These are phyloP conservation scores for Crotophaga sulcirostris DNA, from an alignment of 2,113 vertebrate genomes.

Conservation along the genomic window DNA sequence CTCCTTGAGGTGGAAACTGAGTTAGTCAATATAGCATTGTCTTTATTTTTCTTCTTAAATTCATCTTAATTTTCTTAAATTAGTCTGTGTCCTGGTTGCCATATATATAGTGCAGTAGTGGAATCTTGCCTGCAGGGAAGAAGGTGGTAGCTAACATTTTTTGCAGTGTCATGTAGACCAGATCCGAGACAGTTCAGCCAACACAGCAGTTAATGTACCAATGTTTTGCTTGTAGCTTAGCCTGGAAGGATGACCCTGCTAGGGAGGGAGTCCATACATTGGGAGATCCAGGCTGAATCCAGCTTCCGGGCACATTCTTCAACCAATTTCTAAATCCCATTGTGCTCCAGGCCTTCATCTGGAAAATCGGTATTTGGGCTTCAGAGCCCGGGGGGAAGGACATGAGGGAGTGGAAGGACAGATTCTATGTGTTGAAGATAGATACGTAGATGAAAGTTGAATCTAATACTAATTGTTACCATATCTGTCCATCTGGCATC, in stretches of 20 bases:
- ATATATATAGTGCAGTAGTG: neutral
- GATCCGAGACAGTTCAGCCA: neutral
- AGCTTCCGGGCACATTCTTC: slow-evolving; percentile 32
- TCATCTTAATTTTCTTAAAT: neutral
- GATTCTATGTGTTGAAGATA: neutral
- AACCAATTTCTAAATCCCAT: slow-evolving; percentile 3
- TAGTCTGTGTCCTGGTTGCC: neutral
- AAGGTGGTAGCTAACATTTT: neutral
- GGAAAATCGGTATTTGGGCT: slow-evolving; percentile 24
- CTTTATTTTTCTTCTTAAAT: neutral
- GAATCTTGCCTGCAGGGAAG: neutral
- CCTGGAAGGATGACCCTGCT: neutral
- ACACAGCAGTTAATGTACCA: neutral
- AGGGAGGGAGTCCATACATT: neutral
- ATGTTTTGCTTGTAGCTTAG: slow-evolving; percentile 22
- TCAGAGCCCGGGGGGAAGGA: slow-evolving; percentile 5
- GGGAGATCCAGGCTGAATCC: neutral
- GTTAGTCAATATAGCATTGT: neutral
- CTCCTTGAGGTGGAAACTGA: neutral
- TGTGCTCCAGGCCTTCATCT: neutral
- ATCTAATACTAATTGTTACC: slow-evolving; percentile 39
- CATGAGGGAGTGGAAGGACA: neutral
- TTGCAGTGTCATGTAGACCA: neutral
- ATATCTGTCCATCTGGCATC: slow-evolving; percentile 8
- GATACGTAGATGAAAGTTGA: neutral